Percentiles rank a stretch among this genome's conserved stretches.
Conservation (phyloP, 2,797 vertebrate genomes). For the Falco cherrug region DNA sequence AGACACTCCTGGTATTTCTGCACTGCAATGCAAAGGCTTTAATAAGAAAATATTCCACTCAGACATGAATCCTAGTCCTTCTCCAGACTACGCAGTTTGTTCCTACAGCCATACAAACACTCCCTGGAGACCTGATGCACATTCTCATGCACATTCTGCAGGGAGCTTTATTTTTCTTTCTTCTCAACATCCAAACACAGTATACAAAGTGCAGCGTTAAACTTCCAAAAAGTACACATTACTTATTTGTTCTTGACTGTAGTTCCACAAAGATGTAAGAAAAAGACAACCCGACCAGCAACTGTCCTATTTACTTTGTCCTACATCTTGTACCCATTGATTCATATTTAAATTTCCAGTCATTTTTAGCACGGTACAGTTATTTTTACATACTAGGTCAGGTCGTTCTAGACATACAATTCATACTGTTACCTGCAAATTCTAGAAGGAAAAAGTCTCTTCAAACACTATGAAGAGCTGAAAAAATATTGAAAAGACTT, state of each 20-base stretch:
- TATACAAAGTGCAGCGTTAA: neutral
- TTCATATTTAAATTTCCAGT: neutral
- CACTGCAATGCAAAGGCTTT: neutral
- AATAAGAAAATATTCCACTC: neutral
- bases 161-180: neutral
- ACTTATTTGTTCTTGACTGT: neutral
- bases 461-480: neutral
- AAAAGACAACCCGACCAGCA: neutral
- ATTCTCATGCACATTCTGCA: neutral
- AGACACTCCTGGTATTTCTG: neutral
- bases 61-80: neutral
- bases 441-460: neutral
- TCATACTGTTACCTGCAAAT: neutral
- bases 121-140: neutral
- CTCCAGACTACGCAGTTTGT: neutral
- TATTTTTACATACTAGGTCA: constrained; percentile 35
- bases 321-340: neutral
- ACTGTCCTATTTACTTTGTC: neutral
- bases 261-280: neutral
- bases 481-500: constrained; percentile 11
- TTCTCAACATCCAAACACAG: neutral
- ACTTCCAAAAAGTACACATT: neutral
- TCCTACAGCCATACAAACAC: neutral
- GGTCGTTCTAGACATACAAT: neutral
- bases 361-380: constrained; percentile 13